A percentile compares a stretch with the other conserved stretches of the same genome.
phyloP scores from a whole-genome alignment of 2,113 vertebrate genomes.

The Thomomys bottae region DNA sequence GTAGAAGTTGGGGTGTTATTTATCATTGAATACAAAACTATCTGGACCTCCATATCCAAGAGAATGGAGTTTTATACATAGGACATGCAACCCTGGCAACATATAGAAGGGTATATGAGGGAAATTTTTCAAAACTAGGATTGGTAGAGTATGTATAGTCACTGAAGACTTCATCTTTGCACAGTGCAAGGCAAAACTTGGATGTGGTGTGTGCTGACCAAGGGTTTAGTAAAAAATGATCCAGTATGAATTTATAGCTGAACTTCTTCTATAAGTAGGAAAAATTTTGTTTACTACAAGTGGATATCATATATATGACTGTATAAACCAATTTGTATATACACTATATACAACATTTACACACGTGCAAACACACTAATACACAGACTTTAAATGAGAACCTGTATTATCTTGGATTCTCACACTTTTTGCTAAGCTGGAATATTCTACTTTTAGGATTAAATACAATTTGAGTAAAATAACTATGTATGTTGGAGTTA shows the following conservation, averaged over 20 bases:
- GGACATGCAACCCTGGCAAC: background rate
- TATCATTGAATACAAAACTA: background rate
- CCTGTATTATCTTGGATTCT: too few species aligned
- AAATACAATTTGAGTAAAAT: background rate
- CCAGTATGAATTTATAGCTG: background rate
- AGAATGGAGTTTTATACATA: background rate
- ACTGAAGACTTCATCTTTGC: background rate
- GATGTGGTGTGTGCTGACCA: background rate
- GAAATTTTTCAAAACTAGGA: background rate
- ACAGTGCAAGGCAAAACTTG: background rate
- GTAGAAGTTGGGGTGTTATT: background rate
- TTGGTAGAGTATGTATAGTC: fast-evolving
- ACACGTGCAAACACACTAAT: too few species aligned
- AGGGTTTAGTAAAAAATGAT: background rate
- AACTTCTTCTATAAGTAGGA: background rate
- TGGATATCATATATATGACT: background rate
- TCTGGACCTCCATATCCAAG: background rate
- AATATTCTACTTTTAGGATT: background rate
- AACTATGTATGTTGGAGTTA: background rate
- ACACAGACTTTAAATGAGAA: too few species aligned
- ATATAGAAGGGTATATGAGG: background rate
- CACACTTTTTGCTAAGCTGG: too few species aligned
- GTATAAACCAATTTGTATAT: background rate
- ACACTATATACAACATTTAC: too few species aligned
- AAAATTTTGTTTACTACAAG: background rate